A percentile compares a stretch with the other conserved stretches of the same genome.
phyloP scores from a whole-genome alignment of 2,888 invertebrate species.

The Rhagium mordax region DNA sequence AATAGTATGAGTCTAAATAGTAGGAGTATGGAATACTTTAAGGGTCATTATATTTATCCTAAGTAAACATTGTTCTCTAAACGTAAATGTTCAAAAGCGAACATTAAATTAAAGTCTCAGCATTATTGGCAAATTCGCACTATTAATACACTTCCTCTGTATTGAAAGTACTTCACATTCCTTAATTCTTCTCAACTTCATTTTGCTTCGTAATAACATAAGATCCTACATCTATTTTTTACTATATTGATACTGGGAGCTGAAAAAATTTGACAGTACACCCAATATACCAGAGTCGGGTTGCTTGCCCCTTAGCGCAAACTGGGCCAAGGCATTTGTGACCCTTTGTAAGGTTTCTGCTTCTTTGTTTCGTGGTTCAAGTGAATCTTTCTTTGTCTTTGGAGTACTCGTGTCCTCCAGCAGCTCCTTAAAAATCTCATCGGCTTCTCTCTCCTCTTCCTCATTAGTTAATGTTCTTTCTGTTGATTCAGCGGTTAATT shows the following conservation, averaged over 20 bases:
- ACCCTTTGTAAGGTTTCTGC: conserved; percentile 60
- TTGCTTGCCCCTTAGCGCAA: conserved; percentile 62
- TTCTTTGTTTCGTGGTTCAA: conserved; percentile 53
- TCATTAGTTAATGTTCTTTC: conserved; percentile 47
- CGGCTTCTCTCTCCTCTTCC: conserved; percentile 61
- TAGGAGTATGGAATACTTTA: conserved; percentile 38
- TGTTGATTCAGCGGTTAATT: conserved; percentile 55
- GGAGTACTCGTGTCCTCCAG: conserved; percentile 60
- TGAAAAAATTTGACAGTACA: conserved; percentile 64
- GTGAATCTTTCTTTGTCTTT: conserved; percentile 38
- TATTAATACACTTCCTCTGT: background rate
- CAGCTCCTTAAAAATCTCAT: conserved; percentile 63
- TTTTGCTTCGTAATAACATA: background rate
- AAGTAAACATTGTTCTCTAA: conserved; percentile 27
- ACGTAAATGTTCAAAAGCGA: conserved; percentile 27
- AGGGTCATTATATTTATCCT: conserved; percentile 24
- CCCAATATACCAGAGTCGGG: conserved; percentile 64
- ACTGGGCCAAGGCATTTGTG: conserved; percentile 64
- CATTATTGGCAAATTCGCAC: conserved; percentile 29
- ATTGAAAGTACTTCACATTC: background rate
- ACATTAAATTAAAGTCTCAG: conserved; percentile 27
- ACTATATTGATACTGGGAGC: conserved; percentile 58
- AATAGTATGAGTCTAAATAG: conserved; percentile 39
- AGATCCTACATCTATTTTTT: conserved; percentile 26
- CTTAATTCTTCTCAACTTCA: background rate